Base-by-base conservation (phyloP, 2,888 invertebrate species). In the Drosophila multiciliata region DNA sequence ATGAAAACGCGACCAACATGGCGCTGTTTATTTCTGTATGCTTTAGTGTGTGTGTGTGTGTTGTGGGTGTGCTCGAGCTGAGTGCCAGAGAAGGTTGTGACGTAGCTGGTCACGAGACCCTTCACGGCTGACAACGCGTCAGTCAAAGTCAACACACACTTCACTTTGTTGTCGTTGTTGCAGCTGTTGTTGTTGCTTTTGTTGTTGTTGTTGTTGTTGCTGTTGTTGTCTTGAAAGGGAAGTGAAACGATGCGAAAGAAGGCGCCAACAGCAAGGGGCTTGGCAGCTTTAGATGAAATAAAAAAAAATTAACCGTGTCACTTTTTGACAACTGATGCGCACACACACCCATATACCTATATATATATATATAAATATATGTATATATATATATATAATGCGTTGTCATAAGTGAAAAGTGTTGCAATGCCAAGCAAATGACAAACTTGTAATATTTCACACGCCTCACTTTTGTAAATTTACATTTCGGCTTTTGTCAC, bases 71-170 rank as follows among this genome's bases (percentile, higher is more conserved):
- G 59, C 45, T 11, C 35, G 26, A 42, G 45, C 38, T 45, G 20
- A 62, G 75, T 83, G 89, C 45, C 75, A 79, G 66, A 57, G 35
- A 29, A 40, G 80, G 55, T 33, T 70, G 66, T 75, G 77, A 66
- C 71, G 80, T 70, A 35, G 71, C 54, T 32, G 63, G 63, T 66
- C 66, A 38, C 68, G n/a, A 71, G 83, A 86, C 87, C 83, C 89
- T 85, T 89, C 75, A 83, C 63, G 86, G 68, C 78, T 85, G 83
- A 85, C 84, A 87, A 87, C 84, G 78, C 89, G 84, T 89, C 84
- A 85, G 89, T 85, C 84, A 85, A 85, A 85, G 84, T 84, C 84
- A 81, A 85, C 87, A 84, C 70, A 79, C 75, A 84, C 85, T 85
- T 89, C 80, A 84, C 75, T 66, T 80, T 66, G 58, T 57, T 62